These are phyloP conservation scores for Euleptes europaea DNA, from an alignment of 2,113 vertebrate genomes.

Conservation along the genomic window DNA sequence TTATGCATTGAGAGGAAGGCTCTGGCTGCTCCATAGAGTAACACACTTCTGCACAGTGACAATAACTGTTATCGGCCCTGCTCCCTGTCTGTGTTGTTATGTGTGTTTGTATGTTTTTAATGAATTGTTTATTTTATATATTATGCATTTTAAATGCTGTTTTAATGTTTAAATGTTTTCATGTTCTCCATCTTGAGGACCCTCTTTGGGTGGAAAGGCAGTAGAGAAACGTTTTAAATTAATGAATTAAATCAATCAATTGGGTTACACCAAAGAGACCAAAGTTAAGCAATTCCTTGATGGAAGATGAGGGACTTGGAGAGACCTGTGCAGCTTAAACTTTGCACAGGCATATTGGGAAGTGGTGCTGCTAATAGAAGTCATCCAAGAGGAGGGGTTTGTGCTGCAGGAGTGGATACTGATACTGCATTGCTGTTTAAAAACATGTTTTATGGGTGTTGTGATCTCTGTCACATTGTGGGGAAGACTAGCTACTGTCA, in stretches of 20 bases:
- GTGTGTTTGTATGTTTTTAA: too few species aligned
- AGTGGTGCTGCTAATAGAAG: not conserved
- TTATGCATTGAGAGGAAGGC: constrained; percentile 11
- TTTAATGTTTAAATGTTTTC: too few species aligned
- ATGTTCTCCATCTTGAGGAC: too few species aligned
- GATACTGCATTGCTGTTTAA: not conserved
- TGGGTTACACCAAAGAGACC: not conserved
- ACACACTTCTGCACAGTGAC: not conserved
- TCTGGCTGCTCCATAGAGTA: not conserved
- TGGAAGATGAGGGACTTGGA: constrained; percentile 16
- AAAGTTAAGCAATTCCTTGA: constrained; percentile 9
- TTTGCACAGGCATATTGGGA: not conserved
- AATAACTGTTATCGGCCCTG: not conserved
- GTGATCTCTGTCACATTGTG: too few species aligned
- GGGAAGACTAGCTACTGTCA: too few species aligned
- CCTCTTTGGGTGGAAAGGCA: too few species aligned
- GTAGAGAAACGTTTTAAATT: too few species aligned
- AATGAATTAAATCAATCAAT: not conserved
- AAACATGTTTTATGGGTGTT: not conserved
- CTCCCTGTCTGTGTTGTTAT: too few species aligned
- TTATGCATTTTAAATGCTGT: too few species aligned
- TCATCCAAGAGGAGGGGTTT: not conserved
- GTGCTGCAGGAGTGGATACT: not conserved
- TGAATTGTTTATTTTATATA: too few species aligned
- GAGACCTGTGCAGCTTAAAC: not conserved